Percentiles rank a stretch among this genome's conserved stretches.
phyloP scores from a whole-genome alignment of 2,797 vertebrate genomes.

The Anomalospiza imberbis region DNA sequence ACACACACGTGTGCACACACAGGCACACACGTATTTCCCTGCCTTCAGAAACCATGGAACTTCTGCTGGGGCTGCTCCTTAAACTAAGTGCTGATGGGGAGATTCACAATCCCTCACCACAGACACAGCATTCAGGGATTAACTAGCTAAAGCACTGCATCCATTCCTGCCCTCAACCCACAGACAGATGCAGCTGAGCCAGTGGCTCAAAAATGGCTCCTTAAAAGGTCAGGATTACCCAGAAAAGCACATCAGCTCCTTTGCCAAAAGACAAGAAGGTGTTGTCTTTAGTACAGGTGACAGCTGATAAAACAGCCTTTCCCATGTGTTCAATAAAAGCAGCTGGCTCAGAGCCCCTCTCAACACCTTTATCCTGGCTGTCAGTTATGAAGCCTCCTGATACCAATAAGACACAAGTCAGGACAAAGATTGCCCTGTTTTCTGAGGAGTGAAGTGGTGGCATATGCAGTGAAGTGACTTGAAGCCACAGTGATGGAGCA shows the following conservation, averaged over 20 bases:
- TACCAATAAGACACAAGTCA: neutral
- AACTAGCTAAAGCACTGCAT: neutral
- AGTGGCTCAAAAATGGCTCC: neutral
- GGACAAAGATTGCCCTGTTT: neutral
- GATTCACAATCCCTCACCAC: neutral
- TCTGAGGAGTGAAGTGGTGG: neutral
- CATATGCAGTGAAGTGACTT: neutral
- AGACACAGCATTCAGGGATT: neutral
- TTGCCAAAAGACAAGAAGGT: neutral
- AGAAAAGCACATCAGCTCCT: neutral
- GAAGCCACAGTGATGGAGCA: neutral
- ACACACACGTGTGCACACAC: fast-evolving
- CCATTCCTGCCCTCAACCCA: fast-evolving
- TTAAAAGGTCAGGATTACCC: neutral
- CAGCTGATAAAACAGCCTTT: conserved; percentile 26
- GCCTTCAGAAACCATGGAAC: neutral
- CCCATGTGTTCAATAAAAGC: conserved; percentile 8
- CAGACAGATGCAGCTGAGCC: neutral
- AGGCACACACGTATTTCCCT: neutral
- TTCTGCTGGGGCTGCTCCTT: neutral
- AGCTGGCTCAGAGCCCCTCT: neutral
- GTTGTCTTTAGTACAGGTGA: neutral
- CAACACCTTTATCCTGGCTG: conserved; percentile 37
- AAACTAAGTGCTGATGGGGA: neutral
- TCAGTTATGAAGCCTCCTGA: neutral